Base-by-base conservation (phyloP, 2,888 invertebrate species). In the Drosophila histrio region DNA sequence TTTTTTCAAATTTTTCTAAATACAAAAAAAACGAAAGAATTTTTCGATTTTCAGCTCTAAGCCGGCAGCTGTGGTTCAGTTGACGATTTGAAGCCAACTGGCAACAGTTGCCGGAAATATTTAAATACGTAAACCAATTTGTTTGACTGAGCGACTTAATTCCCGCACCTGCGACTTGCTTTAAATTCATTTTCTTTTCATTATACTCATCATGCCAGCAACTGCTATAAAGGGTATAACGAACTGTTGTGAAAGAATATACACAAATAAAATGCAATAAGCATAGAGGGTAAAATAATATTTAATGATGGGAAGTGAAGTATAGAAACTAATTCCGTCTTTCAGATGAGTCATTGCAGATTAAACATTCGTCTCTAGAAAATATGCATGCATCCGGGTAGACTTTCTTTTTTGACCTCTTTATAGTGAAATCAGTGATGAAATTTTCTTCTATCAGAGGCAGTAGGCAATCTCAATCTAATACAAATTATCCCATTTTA, bases 161-260 rank as follows among this genome's bases (percentile, higher is more conserved):
- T 72, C 53, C 57, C 43, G 52, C 82, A 85, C 86, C 82, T 85
- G 82, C 64, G 58, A 69, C 82, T 67, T 65, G 71, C 65, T 73
- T 77, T 66, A 69, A 79, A 72, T 79, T 68, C 74, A 79, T 77
- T 85, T 76, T 52, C 43, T 9, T 64, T 57, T 38, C 19, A 21
- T n/a, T 19, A 50, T 43, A 57, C 62, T 36, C 62, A 38, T 2
- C 15, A 34, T 2, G 15, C 24, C 21, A 26, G 0, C 13, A 15
- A 19, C 2, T 26, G 13, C 8, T 7, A 3, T 2, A 8, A 3
- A 11, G 39, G 47, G 41, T 9, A 47, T 39, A 3, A 26, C 7
- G 4, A 13, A 17, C 19, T 8, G n/a, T 7, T n/a, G 11, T 7
- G 9, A 11, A 19, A 8, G 8, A 0, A 15, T 8, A 9, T 13